phyloP scores from a whole-genome alignment of 2,888 invertebrate species.

The Empis livida region DNA sequence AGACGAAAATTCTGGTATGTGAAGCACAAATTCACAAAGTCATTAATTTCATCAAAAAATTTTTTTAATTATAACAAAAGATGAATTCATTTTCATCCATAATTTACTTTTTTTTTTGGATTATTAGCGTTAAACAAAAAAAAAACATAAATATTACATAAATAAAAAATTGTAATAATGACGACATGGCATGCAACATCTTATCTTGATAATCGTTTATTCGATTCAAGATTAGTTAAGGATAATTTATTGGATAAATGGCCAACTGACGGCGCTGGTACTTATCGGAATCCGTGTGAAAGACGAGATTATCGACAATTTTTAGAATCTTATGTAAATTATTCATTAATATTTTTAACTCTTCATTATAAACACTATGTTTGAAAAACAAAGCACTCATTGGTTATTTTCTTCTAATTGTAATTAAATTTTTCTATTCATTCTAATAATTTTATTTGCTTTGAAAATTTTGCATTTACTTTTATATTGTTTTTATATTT shows the following conservation, averaged over 20 bases:
- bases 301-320: constrained; percentile 34
- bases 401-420: constrained; percentile 4
- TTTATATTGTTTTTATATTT: not conserved
- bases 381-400: not conserved
- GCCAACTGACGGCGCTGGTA: constrained; percentile 23
- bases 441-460: constrained; percentile 1
- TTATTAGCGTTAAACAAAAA: not conserved
- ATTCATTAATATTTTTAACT: constrained; percentile 2
- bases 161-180: not conserved
- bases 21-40: not conserved
- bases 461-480: not conserved
- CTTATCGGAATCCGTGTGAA: constrained; percentile 13
- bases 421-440: constrained; percentile 3
- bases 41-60: not conserved
- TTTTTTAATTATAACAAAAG: not conserved
- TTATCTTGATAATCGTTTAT: constrained; percentile 32
- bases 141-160: not conserved
- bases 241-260: constrained; percentile 31
- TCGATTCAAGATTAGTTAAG: constrained; percentile 34
- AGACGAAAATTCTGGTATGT: not conserved
- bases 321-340: constrained; percentile 34
- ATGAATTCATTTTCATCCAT: not conserved
- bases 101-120: not conserved
- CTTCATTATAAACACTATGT: not conserved
- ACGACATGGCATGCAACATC: constrained; percentile 22